Base-by-base conservation (phyloP, 1,140 invertebrate species). In the Leucophenga varia region DNA sequence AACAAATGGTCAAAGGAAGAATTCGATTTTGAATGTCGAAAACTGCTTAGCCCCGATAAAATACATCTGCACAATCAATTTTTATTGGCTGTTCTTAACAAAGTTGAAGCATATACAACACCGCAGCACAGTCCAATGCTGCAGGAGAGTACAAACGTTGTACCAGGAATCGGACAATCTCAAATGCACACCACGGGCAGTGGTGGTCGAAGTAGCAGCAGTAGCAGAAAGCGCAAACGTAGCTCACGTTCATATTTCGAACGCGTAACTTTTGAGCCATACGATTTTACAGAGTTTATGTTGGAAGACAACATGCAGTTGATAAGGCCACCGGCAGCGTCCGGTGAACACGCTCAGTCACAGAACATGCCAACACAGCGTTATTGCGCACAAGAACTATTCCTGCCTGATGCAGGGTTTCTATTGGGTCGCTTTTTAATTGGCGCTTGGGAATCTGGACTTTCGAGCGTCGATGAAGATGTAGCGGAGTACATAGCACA, bases 41-140 rank as follows among this genome's bases (percentile, higher is more conserved):
- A 82, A 65, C 76, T 91, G 1, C 77, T 91, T 50, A 80, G 77
- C 6, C 65, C 80, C 3, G 84, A 89, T 35, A 83, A 88, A 74
- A 82, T 91, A 25, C 86, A 86, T 73, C 78, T 89, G 18, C 90
- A 92, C 65, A 93, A 93, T 77, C 84, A 90, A 58, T 92, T 93
- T 69, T 76, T 93, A 5, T 67, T 91, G 7, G 87, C 87, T 8
- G 78, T 92, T 34, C 80, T 92, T 8, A 87, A 89, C 52, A 91
- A 86, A 79, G 87, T 91, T 12, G 85, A 88, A 6, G 80, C 83
- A 21, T 79, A 83, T 32, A 71, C 73, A 7, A 78, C 79, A 13
- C 76, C 79, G 2, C 78, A 78, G 55, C n/a, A 36, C 60, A 34
- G 2, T 32, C 10, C 10, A 18, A 37, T 16, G 37, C 0, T 14